Base-by-base conservation (phyloP, 2,113 vertebrate genomes). In the Apteryx owenii region DNA sequence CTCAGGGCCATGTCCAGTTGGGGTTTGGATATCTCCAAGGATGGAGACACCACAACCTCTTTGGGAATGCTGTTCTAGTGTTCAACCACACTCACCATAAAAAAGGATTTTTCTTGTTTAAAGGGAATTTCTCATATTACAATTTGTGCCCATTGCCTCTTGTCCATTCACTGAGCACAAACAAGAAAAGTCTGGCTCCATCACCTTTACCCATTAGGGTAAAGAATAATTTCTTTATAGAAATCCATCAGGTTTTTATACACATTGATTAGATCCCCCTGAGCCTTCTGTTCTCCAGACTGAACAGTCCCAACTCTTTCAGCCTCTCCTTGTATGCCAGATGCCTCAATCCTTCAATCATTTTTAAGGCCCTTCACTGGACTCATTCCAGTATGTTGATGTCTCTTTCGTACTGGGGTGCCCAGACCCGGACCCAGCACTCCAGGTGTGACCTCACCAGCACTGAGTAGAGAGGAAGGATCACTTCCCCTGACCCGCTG, bases 401-500 rank as follows among this genome's bases (percentile, higher is more conserved):
- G 4, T 51, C 6, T 87, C 3, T 81, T 65, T 82, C 36, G 9
- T 13, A 46, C 19, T n/a, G 42, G 21, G 5, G 4, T 38, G 22
- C 7, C 21, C 23, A 77, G 51, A 64, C 23, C 18, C 68, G 36
- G 12, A 60, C 40, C 10, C 20, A 78, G 50, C 9, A 18, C 10
- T 76, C 68, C 22, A 51, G 40, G 40, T 61, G 19, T 33, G 12
- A 16, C 19, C 25, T 87, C 36, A 58, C 6, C 10, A 56, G 33
- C 15, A 8, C 50, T 72, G 26, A 72, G 25, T 13, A 72, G 26
- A 86, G 17, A 10, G 7, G 28, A 54, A 80, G 12, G 19, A 61
- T 48, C 11, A 26, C 4, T 8, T 62, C 13, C 29, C 14, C 65
- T 1, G 0, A 19, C 18, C 44, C 53, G 5, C 50, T 61, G n/a